phyloP scores from a whole-genome alignment of 1,140 invertebrate species.

The Apis florea region DNA sequence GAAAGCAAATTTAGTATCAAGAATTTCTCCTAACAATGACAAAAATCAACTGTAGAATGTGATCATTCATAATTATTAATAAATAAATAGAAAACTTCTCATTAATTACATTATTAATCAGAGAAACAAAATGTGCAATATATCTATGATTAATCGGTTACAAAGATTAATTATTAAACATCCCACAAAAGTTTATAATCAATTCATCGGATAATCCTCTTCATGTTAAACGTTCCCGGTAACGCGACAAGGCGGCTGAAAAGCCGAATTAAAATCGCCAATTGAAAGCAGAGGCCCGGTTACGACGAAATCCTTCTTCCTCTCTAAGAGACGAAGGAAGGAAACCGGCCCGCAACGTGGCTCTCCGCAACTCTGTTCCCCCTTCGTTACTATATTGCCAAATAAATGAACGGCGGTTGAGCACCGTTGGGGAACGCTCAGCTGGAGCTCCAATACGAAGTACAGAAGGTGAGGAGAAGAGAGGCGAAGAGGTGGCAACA shows the following conservation, averaged over 20 bases:
- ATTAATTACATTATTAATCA: too few relatives aligned
- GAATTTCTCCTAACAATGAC: not conserved
- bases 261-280: conserved; percentile 10
- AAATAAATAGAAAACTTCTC: too few relatives aligned
- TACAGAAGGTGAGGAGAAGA: conserved; percentile 59
- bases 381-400: not conserved
- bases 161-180: too few relatives aligned
- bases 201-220: not conserved
- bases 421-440: conserved; percentile 68
- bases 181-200: not conserved
- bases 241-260: not conserved
- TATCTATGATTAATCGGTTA: too few relatives aligned
- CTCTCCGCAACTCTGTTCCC: not conserved
- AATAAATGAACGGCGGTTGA: conserved; percentile 44
- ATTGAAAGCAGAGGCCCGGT: not conserved
- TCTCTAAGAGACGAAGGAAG: not conserved
- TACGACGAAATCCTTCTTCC: not conserved
- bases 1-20: not conserved
- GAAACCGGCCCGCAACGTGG: conserved; percentile 18
- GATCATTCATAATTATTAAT: too few relatives aligned
- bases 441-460: conserved; percentile 69
- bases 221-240: not conserved
- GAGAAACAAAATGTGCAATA: too few relatives aligned
- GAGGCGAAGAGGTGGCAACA: conserved; percentile 74
- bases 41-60: too few relatives aligned